These are phyloP conservation scores for Limnodromus scolopaceus DNA, from an alignment of 2,797 vertebrate species.

Conservation along the genomic window DNA sequence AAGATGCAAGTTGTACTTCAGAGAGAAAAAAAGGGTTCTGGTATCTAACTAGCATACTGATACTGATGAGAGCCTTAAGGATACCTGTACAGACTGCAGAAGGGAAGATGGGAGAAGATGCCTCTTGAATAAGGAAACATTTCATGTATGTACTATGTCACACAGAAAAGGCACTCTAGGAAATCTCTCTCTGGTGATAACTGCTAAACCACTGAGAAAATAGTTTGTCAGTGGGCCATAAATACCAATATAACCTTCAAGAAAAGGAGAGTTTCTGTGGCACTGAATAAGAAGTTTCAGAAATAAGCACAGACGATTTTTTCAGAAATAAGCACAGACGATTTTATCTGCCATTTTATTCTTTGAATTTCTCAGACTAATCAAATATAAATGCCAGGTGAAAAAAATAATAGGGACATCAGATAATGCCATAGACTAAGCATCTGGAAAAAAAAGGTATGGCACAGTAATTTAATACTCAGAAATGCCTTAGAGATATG, in stretches of 20 bases:
- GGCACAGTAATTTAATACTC: background rate
- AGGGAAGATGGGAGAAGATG: background rate
- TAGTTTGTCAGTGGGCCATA: background rate
- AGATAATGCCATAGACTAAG: background rate
- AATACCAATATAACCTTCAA: background rate
- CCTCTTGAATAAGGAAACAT: background rate
- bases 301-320: background rate
- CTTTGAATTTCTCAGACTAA: background rate
- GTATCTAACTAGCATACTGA: background rate
- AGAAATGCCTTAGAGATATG: background rate
- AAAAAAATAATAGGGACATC: background rate
- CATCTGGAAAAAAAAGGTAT: background rate
- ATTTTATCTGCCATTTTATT: background rate
- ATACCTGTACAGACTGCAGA: background rate
- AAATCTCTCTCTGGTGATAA: background rate
- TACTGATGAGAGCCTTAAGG: background rate
- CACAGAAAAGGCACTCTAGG: background rate
- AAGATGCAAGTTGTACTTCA: background rate
- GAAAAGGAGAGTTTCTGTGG: background rate
- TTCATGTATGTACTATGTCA: background rate
- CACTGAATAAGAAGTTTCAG: background rate
- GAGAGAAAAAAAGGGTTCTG: background rate
- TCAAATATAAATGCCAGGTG: background rate
- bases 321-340: background rate
- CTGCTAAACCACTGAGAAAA: background rate